Base-by-base conservation (phyloP, 2,113 vertebrate species). In the Mustela nigripes region DNA sequence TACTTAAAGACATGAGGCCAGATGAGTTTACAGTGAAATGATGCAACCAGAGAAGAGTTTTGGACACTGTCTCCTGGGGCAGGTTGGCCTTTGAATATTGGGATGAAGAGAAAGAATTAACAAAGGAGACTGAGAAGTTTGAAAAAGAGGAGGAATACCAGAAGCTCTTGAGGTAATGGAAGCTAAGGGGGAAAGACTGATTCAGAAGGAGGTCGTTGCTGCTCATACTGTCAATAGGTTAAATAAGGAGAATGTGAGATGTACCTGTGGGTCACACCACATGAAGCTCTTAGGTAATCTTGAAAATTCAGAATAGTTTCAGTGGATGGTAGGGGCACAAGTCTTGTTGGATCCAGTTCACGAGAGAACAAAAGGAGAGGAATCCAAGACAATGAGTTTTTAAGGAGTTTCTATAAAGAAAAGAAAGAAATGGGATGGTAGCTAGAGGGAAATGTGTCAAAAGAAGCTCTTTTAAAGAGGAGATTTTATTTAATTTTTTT, bases 321-420 rank as follows among this genome's bases (percentile, higher is more conserved):
- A 67, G 4, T 80, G 83, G 28, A 67, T 5, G 50, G 19, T 39
- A 24, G 11, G 4, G 24, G 14, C 62, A 3, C 71, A 86, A n/a
- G 12, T 83, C 36, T 50, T 19, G 0, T 60, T 28, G 2, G 22
- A 92, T 21, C 33, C 83, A 86, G 53, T 45, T 39, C n/a, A n/a
- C 92, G 18, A 92, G 69, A 58, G 12, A 86, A 92, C 62, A 69
- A 80, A 93, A 79, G 14, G 14, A 80, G 26, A 91, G 6, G 79
- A 69, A 82, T 81, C 93, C 36, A 63, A 97, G 50, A n/a, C 12
- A 65, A 48, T 48, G 2, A 48, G 24, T 69, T 48, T 84, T 69
- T 58, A 79, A 42, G 4, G 15, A 60, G 4, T 85, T 63, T 60
- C 39, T n/a, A 11, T 56, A 65, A 78, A 89, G 16, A 74, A 94